Conservation (phyloP, 2,888 invertebrate species). For the Ceraclea dissimilis region DNA sequence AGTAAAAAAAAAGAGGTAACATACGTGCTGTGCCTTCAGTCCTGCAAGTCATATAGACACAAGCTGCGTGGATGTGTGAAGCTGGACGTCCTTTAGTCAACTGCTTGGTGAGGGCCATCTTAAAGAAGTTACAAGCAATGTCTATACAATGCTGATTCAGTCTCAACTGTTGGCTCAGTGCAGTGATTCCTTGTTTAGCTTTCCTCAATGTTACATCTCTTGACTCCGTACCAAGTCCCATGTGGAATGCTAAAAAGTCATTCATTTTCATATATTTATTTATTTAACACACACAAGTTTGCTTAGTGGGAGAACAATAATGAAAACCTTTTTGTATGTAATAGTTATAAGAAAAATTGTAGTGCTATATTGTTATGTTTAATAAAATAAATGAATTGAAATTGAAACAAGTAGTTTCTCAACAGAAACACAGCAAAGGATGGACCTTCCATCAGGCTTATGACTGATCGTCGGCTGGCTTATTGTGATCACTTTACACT, state of each 20-base stretch:
- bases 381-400: no score
- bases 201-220: conserved; percentile 86
- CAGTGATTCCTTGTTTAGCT: conserved; percentile 77
- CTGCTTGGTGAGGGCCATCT: conserved; percentile 76
- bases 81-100: conserved; percentile 87
- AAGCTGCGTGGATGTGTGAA: conserved; percentile 90
- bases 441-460: no score
- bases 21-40: conserved; percentile 90
- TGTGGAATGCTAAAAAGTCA: conserved; percentile 61
- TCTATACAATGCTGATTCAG: conserved; percentile 89
- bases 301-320: neutral
- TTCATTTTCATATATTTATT: neutral
- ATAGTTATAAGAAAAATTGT: no score
- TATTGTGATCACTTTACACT: no score
- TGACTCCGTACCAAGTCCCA: conserved; percentile 79
- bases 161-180: conserved; percentile 78
- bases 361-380: no score
- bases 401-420: no score
- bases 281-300: neutral
- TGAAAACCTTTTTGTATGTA: no score
- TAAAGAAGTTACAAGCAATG: conserved; percentile 89
- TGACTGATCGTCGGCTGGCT: no score
- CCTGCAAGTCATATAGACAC: conserved; percentile 94
- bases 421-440: no score
- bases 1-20: no score